Conservation (phyloP, 1,140 invertebrate genomes). For the Episyrphus balteatus region DNA sequence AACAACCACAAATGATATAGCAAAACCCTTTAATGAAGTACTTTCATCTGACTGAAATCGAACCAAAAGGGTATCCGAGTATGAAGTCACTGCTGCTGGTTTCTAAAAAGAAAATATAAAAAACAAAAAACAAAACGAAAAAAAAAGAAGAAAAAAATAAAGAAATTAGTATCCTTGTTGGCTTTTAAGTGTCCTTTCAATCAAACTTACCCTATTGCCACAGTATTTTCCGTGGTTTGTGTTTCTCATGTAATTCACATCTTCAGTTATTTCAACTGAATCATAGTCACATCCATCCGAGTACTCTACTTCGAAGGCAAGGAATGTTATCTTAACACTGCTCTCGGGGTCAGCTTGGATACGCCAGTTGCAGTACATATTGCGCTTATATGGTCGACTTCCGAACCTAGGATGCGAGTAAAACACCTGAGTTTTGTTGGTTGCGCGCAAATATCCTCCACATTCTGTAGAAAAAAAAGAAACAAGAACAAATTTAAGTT, state of each 20-base stretch:
- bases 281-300: conserved; percentile 82
- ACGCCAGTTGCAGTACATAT: conserved; percentile 87
- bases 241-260: conserved; percentile 35
- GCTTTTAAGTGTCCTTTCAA: no score
- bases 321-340: conserved; percentile 74
- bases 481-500: background rate
- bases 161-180: no score
- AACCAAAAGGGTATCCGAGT: conserved; percentile 70
- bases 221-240: conserved; percentile 32
- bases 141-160: background rate
- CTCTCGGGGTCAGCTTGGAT: conserved; percentile 68
- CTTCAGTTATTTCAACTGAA: conserved; percentile 63
- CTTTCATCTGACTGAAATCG: conserved; percentile 85
- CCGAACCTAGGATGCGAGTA: conserved; percentile 92
- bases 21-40: conserved; percentile 83
- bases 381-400: conserved; percentile 75
- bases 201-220: conserved; percentile 16
- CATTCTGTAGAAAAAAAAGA: conserved; percentile 58
- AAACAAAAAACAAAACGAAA: background rate
- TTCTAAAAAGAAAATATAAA: conserved; percentile 49
- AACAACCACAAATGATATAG: conserved; percentile 68
- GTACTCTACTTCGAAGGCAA: conserved; percentile 84
- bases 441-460: conserved; percentile 77
- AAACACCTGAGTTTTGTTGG: conserved; percentile 61
- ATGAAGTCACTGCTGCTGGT: conserved; percentile 77